These are phyloP conservation scores for Okapia johnstoni DNA, from an alignment of 2,113 vertebrate genomes.

Conservation along the genomic window DNA sequence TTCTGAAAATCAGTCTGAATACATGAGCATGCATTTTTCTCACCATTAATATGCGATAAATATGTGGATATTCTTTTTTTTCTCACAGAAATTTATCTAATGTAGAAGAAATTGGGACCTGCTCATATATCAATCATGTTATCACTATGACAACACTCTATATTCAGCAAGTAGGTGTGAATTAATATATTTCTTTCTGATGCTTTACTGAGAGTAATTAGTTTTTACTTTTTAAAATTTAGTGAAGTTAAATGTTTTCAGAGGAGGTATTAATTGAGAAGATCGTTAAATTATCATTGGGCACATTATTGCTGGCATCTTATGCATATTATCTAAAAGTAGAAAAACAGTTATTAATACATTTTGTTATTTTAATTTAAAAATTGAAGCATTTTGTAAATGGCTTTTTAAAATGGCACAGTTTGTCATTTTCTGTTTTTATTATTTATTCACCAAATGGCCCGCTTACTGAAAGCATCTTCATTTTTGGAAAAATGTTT, in stretches of 20 bases:
- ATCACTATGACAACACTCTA: conserved; percentile 98
- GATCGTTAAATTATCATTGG: conserved; percentile 15
- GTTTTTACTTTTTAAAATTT: neutral
- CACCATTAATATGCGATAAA: neutral
- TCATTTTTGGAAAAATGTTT: conserved; percentile 18
- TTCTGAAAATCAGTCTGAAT: conserved; percentile 22
- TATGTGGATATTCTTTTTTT: conserved; percentile 46
- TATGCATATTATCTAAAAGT: neutral
- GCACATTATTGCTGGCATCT: neutral
- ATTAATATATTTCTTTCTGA: conserved; percentile 32
- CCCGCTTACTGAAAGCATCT: neutral
- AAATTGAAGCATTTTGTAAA: neutral
- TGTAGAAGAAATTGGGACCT: conserved; percentile 97
- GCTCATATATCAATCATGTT: conserved; percentile 97
- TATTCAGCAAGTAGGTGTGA: conserved; percentile 92
- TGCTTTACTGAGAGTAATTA: conserved; percentile 16
- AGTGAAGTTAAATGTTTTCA: conserved; percentile 38
- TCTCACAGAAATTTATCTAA: conserved; percentile 93
- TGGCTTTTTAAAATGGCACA: conserved; percentile 1
- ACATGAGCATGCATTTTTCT: neutral
- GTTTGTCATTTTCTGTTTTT: neutral
- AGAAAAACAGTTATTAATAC: neutral
- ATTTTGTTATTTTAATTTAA: conserved; percentile 25
- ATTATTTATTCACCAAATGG: neutral
- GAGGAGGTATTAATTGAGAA: neutral